phyloP scores from a whole-genome alignment of 2,888 invertebrate genomes.

The Harpalus rufipes region DNA sequence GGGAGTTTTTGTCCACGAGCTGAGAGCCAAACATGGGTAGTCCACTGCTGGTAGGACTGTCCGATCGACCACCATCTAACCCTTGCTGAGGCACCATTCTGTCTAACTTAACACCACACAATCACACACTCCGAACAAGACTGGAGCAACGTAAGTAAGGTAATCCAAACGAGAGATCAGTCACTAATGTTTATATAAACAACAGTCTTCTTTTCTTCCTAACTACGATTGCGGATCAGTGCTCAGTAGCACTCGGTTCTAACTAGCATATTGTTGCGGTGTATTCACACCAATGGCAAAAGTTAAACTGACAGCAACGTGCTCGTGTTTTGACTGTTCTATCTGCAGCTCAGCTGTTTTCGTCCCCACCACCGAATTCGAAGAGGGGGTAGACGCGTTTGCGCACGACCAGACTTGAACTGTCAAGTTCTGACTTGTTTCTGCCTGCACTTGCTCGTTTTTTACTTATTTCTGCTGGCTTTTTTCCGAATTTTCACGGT shows the following conservation, averaged over 20 bases:
- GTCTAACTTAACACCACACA: slow-evolving; percentile 61
- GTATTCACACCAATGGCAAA: slow-evolving; percentile 77
- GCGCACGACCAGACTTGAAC: slow-evolving; percentile 70
- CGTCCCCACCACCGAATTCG: slow-evolving; percentile 71
- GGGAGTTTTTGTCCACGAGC: slow-evolving; percentile 92
- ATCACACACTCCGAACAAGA: slow-evolving; percentile 68
- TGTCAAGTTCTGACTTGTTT: slow-evolving; percentile 65
- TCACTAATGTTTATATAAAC: slow-evolving; percentile 55
- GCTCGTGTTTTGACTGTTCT: slow-evolving; percentile 77
- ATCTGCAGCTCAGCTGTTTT: slow-evolving; percentile 77
- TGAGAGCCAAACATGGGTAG: slow-evolving; percentile 93
- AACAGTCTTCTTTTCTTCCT: slow-evolving; percentile 48
- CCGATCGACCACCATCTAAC: slow-evolving; percentile 80
- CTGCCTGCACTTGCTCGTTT: slow-evolving; percentile 26
- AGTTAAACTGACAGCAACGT: slow-evolving; percentile 81
- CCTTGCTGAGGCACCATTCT: slow-evolving; percentile 87
- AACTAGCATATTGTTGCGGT: slow-evolving; percentile 73
- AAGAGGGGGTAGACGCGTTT: slow-evolving; percentile 72
- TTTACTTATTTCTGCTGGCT: slow-evolving; percentile 26
- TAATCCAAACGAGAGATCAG: slow-evolving; percentile 56
- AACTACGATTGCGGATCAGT: slow-evolving; percentile 28
- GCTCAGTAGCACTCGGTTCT: slow-evolving; percentile 73
- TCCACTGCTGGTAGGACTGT: slow-evolving; percentile 82
- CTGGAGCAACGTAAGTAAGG: slow-evolving; percentile 31
- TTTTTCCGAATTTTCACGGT: slow-evolving; percentile 35